Percentiles rank a stretch among this genome's conserved stretches.
These are phyloP conservation scores for Brachyptera putata DNA, from an alignment of 2,888 invertebrate genomes.

Conservation along the genomic window DNA sequence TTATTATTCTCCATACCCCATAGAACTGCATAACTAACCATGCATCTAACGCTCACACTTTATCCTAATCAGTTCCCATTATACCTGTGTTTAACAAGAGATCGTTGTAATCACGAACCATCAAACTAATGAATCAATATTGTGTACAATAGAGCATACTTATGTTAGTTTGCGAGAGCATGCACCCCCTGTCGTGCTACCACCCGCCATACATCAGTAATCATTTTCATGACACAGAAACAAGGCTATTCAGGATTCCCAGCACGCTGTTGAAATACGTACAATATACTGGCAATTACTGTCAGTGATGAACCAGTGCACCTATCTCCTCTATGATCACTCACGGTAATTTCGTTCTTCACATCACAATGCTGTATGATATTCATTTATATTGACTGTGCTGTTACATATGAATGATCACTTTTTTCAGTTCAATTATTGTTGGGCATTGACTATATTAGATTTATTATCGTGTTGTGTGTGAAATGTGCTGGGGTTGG, in stretches of 20 bases:
- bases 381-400: no score
- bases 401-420: no score
- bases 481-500: no score
- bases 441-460: no score
- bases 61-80: no score
- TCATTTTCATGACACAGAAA: neutral
- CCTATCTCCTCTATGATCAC: neutral
- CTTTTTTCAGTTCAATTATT: no score
- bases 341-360: neutral
- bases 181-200: neutral
- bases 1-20: no score
- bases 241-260: neutral
- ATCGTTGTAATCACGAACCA: neutral
- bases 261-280: neutral
- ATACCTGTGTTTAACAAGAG: no score
- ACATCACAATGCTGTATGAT: no score
- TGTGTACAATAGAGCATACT: neutral
- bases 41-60: no score
- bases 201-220: neutral
- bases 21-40: no score
- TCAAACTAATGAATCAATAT: slow-evolving; percentile 1
- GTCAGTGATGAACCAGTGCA: neutral
- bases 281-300: neutral
- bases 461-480: no score
- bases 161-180: neutral